Conservation (phyloP, 1,140 invertebrate species). For the Stratiolaelaps scimitus region DNA sequence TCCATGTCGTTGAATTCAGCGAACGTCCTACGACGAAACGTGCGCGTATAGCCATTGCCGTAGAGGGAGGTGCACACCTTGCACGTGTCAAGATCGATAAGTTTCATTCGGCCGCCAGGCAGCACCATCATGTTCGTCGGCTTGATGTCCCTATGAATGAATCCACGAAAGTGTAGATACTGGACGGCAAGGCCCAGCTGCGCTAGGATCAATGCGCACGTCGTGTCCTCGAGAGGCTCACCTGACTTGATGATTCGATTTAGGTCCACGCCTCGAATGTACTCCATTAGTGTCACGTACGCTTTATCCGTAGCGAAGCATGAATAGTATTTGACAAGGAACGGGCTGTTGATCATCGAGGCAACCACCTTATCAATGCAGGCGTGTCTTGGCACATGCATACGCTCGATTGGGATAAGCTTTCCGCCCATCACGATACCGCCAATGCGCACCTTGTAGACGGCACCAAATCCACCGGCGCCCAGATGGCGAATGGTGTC, state of each 20-base stretch:
- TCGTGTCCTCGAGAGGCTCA: not conserved
- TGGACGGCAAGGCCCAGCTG: slow-evolving; percentile 15
- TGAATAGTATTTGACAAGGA: not conserved
- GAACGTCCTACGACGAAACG: not conserved
- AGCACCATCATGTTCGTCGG: slow-evolving; percentile 9
- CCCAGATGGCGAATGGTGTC: not conserved
- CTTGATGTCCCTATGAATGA: slow-evolving; percentile 21
- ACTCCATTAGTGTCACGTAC: slow-evolving; percentile 9
- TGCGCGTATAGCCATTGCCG: slow-evolving; percentile 4
- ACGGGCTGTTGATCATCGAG: slow-evolving; percentile 8
- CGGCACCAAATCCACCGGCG: not conserved
- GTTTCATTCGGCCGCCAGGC: slow-evolving; percentile 4
- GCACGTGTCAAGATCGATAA: slow-evolving; percentile 15
- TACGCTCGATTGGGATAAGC: slow-evolving; percentile 6
- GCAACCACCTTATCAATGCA: slow-evolving; percentile 13
- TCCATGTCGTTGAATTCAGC: slow-evolving; percentile 9
- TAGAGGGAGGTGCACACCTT: slow-evolving; percentile 17
- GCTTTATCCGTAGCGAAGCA: slow-evolving; percentile 3
- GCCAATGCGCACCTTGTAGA: not conserved
- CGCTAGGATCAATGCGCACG: not conserved
- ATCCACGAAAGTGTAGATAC: slow-evolving; percentile 18
- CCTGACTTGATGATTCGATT: slow-evolving; percentile 1
- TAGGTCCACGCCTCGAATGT: slow-evolving; percentile 6
- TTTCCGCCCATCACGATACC: not conserved
- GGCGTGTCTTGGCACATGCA: not conserved